Conservation (phyloP, 2,888 invertebrate genomes). For the Helleia helle region DNA sequence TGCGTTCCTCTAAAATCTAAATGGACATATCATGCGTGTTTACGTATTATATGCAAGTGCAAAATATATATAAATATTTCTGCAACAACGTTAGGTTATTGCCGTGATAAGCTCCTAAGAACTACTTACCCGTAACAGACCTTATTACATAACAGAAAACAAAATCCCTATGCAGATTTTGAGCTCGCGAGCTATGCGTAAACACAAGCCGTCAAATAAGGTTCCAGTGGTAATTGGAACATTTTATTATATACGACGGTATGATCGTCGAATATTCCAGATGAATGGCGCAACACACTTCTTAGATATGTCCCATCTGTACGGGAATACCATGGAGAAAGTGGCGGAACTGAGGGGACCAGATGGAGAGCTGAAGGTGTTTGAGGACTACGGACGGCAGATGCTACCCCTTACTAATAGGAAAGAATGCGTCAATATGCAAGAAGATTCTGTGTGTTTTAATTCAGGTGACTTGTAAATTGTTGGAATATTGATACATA, state of each 20-base stretch:
- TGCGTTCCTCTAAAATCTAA: too few species aligned
- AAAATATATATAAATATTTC: too few species aligned
- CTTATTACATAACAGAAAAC: too few species aligned
- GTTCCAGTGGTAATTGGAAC: too few species aligned
- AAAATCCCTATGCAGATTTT: too few species aligned
- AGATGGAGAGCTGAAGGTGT: conserved; percentile 76
- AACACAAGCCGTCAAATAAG: too few species aligned
- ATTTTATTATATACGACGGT: background rate
- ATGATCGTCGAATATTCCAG: conserved; percentile 35
- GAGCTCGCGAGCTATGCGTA: background rate
- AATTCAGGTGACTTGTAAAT: conserved; percentile 76
- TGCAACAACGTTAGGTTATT: too few species aligned
- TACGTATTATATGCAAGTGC: too few species aligned
- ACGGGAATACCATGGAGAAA: conserved; percentile 78
- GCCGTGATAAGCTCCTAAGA: too few species aligned
- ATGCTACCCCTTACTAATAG: conserved; percentile 78
- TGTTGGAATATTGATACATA: too few species aligned
- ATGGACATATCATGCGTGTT: too few species aligned
- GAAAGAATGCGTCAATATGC: conserved; percentile 76
- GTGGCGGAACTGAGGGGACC: conserved; percentile 73
- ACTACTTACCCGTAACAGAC: too few species aligned
- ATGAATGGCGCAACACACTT: conserved; percentile 85
- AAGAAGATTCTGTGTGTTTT: conserved; percentile 79
- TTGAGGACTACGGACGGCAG: conserved; percentile 78
- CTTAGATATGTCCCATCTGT: conserved; percentile 82